Evolutionary conservation across 2,888 invertebrate genomes (phyloP), one percentile per base, ranked within the genome.

Genomic region (Panzeria rudis): DNA sequence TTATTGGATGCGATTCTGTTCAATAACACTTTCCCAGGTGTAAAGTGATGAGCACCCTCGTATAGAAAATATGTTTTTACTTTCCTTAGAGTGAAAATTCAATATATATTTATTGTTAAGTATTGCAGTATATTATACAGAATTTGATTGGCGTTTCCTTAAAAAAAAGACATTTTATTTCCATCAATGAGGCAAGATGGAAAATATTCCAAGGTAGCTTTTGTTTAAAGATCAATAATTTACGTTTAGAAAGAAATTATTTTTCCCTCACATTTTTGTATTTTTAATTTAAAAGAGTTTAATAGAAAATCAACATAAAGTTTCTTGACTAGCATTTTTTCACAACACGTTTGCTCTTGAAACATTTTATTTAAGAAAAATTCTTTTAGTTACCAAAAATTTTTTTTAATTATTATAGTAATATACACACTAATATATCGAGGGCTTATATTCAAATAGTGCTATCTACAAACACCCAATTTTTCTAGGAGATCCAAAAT

Each of bases 121-220:
- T 50, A 8, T 29, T 5, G 13, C 38, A 20, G 9, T 11, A 20
- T 76, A 29, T 4, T 76, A 66, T 11, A 32, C 23, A 56, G 32
- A 32, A 50, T 47, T 54, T 20, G 32, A 79, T 71, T 79, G 71
- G 41, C 71, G 44, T 79, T 71, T 79, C 78, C 68, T 69, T 79
- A 41, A 29, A 61, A 29, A 29, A 44, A 32, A 69, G 35, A 38
- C 17, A 44, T 38, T 64, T 38, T 41, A 38, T 25, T 75, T 32
- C 17, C 56, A 61, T 25, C 59, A 68, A 17, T 29, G 6, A 35
- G 23, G 23, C 7, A 11, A 41, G 29, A 50, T 17, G 59, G n/a
- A 47, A 61, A 47, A n/a, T n/a, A 29, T 25, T 20, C n/a, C 9
- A 9, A 71, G 54, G 23, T 52, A 5, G 1, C 35, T 32, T 32